phyloP scores from a whole-genome alignment of 1,140 invertebrate species.

The Lordiphosa clarofinis region DNA sequence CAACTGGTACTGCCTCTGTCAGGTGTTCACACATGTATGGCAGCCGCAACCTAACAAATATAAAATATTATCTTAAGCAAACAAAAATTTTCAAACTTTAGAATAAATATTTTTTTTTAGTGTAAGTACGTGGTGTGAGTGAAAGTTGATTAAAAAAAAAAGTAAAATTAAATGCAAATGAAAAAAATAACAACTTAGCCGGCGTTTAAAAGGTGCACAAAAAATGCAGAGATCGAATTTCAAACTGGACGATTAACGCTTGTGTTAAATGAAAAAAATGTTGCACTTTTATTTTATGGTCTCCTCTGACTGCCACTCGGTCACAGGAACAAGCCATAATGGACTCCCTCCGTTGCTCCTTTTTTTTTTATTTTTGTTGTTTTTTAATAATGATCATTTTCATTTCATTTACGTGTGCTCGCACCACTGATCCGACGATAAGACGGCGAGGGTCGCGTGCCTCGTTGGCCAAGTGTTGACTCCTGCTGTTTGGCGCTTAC shows the following conservation, averaged over 20 bases:
- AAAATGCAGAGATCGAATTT: slow-evolving; percentile 59
- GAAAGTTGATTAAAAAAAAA: slow-evolving; percentile 26
- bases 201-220: slow-evolving; percentile 52
- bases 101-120: slow-evolving; percentile 4
- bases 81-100: no score
- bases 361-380: background rate
- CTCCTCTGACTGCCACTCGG: no score
- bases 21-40: no score
- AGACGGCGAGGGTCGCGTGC: slow-evolving; percentile 39
- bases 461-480: slow-evolving; percentile 59
- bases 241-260: slow-evolving; percentile 60
- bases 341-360: slow-evolving; percentile 13
- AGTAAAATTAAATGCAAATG: slow-evolving; percentile 33
- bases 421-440: slow-evolving; percentile 58
- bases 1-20: no score
- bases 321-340: slow-evolving; percentile 3
- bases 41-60: no score
- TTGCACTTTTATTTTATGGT: slow-evolving; percentile 63
- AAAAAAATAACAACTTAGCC: slow-evolving; percentile 42
- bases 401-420: slow-evolving; percentile 73
- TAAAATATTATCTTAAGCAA: no score
- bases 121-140: slow-evolving; percentile 10
- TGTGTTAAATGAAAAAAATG: slow-evolving; percentile 69
- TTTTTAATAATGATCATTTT: slow-evolving; percentile 78
- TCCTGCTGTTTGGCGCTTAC: slow-evolving; percentile 72